phyloP scores from a whole-genome alignment of 2,797 vertebrate species.

The Poeciliopsis gracilis region DNA sequence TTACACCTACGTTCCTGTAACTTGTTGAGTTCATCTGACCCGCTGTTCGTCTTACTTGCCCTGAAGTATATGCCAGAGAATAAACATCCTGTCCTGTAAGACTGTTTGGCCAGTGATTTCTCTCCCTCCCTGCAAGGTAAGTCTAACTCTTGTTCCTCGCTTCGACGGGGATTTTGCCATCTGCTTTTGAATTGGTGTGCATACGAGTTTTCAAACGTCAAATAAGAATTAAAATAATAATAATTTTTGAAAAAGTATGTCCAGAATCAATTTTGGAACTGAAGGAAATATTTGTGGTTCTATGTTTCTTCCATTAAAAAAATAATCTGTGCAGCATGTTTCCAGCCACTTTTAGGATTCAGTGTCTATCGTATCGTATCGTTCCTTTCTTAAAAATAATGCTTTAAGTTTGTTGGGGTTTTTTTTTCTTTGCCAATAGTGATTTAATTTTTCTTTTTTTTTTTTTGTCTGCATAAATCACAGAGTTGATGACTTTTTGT shows the following conservation, averaged over 20 bases:
- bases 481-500: no score
- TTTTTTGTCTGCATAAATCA: no score
- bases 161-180: neutral
- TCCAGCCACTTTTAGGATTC: neutral
- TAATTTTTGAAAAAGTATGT: neutral
- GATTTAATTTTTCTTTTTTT: no score
- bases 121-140: neutral
- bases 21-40: neutral
- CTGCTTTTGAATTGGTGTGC: neutral
- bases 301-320: neutral
- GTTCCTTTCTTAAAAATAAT: neutral
- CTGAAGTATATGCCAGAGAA: neutral
- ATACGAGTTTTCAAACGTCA: neutral
- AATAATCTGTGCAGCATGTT: neutral
- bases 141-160: neutral
- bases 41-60: neutral
- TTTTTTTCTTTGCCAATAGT: neutral
- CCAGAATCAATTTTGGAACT: neutral
- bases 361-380: neutral
- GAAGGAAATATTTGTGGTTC: neutral
- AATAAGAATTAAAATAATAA: neutral
- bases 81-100: slow-evolving; percentile 2
- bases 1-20: slow-evolving; percentile 1
- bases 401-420: no score
- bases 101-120: neutral